Base-by-base conservation (phyloP, 2,888 invertebrate species). In the Nephrotoma flavescens region DNA sequence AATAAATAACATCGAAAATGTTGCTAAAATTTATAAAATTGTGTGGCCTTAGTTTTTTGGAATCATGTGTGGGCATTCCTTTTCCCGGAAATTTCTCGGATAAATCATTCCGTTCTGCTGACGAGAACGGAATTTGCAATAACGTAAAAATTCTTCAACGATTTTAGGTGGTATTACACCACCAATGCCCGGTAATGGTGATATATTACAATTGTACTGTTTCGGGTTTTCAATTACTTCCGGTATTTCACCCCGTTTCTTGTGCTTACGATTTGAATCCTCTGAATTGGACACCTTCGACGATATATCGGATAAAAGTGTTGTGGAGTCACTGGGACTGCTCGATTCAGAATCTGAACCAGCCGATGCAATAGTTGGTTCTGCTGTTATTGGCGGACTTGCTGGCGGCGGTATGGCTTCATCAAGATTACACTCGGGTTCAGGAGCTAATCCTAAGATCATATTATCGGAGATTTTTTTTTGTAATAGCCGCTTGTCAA, bases 151-250 rank as follows among this genome's bases (percentile, higher is more conserved):
- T 4, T 93, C 93, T 0, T 90, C 89, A 0, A 94, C 90, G 15
- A 93, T 91, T 0, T 93, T 91, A 0, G 91, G 89, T 0, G 93
- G 92, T 0, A 95, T 93, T 0, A 90, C 88, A 0, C 92, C 91
- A 0, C 95, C 95, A 44, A 95, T 95, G 0, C 95, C 95, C 0
- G 94, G 94, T 0, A 94, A 92, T 0, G 93, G 92, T 86, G 92
- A 92, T 0, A 93, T 92, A 0, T 90, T 86, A 85, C 89, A 89
- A 41, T 57, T 86, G 41, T 88, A 89, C 1, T n/a, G 41, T 86
- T 87, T 45, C 3, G 87, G 88, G 4, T 42, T 15, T 19, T 52
- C 84, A 42, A 41, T 15, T 6, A 44, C 0, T 47, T 15, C 42
- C 4, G 44, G 86, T 6, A 41, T 6, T 4, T 47, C 44, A 2